Conservation (phyloP, 2,888 invertebrate species). For the Dryocosmus kuriphilus region DNA sequence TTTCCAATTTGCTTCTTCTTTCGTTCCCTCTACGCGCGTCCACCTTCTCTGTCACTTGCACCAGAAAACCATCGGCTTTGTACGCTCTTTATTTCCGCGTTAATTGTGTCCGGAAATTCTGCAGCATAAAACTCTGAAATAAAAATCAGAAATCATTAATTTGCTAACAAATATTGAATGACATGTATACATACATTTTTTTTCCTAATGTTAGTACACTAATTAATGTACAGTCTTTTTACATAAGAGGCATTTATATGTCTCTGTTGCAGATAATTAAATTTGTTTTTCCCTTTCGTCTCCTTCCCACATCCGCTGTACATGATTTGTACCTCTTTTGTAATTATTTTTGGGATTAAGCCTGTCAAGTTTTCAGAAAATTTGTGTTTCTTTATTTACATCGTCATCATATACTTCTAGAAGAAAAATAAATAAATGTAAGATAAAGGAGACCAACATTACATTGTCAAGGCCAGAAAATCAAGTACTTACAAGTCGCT, state of each 20-base stretch:
- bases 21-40: not conserved
- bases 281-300: not conserved
- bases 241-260: too few relatives aligned
- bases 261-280: not conserved
- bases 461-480: too few relatives aligned
- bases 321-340: too few relatives aligned
- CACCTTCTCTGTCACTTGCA: slow-evolving; percentile 6
- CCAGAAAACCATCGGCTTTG: slow-evolving; percentile 11
- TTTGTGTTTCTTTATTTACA: not conserved
- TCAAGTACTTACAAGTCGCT: too few relatives aligned
- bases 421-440: too few relatives aligned
- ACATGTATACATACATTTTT: not conserved
- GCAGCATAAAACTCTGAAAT: not conserved
- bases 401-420: too few relatives aligned
- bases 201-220: not conserved
- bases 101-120: not conserved
- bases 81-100: too few relatives aligned
- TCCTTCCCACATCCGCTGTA: slow-evolving; percentile 4
- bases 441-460: too few relatives aligned
- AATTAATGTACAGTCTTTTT: not conserved
- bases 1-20: too few relatives aligned
- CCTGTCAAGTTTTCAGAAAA: not conserved
- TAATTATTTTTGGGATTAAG: not conserved
- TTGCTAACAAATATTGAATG: too few relatives aligned
- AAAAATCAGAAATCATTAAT: too few relatives aligned